These are phyloP conservation scores for Nomada fucata DNA, from an alignment of 2,888 invertebrate genomes.

Conservation along the genomic window DNA sequence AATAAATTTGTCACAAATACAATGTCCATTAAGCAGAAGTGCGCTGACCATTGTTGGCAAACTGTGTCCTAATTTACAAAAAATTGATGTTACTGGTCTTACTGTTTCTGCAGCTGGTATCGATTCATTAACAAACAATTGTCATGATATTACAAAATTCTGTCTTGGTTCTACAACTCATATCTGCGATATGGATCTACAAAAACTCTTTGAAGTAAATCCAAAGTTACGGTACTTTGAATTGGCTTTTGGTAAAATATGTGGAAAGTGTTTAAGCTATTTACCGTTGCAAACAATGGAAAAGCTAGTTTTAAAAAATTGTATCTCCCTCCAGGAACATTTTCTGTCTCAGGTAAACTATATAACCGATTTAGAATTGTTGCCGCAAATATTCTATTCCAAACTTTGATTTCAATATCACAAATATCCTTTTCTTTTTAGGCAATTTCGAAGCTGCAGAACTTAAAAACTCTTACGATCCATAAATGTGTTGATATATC, in stretches of 20 bases:
- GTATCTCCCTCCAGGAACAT: conserved; percentile 68
- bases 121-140: conserved; percentile 84
- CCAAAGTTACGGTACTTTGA: conserved; percentile 75
- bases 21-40: conserved; percentile 85
- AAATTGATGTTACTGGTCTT: conserved; percentile 85
- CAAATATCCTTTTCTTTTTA: conserved; percentile 44
- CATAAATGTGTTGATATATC: conserved; percentile 70
- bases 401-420: background rate
- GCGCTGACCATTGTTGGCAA: conserved; percentile 86
- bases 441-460: conserved; percentile 72
- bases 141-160: conserved; percentile 85
- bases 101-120: conserved; percentile 85
- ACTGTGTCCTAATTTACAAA: conserved; percentile 86
- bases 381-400: background rate
- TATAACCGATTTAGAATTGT: background rate
- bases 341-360: conserved; percentile 74
- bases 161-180: conserved; percentile 85
- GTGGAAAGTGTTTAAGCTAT: conserved; percentile 76
- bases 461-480: conserved; percentile 73
- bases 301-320: conserved; percentile 74
- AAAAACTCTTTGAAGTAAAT: conserved; percentile 76
- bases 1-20: conserved; percentile 85
- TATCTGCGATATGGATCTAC: conserved; percentile 78
- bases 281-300: conserved; percentile 77
- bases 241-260: conserved; percentile 69